These are phyloP conservation scores for Lithophane leautieri DNA, from an alignment of 2,888 invertebrate species.

Conservation along the genomic window DNA sequence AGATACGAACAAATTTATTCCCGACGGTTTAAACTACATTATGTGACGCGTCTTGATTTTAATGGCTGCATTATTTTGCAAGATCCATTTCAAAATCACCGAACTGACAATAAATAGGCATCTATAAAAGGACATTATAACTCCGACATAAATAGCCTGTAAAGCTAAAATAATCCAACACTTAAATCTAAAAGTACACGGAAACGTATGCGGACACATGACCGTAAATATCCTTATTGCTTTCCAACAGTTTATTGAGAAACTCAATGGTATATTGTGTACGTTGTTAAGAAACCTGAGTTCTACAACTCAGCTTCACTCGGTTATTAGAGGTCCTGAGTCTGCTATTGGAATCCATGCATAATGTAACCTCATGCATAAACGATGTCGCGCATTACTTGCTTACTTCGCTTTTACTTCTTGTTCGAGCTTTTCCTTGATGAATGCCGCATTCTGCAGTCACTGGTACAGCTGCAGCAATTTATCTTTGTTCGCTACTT, in stretches of 20 bases:
- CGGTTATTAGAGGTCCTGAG: constrained; percentile 78
- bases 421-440: constrained; percentile 75
- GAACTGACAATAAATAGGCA: constrained; percentile 13
- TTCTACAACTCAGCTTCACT: constrained; percentile 74
- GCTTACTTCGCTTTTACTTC: constrained; percentile 77
- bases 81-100: constrained; percentile 21
- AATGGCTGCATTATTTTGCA: constrained; percentile 35
- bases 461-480: constrained; percentile 69
- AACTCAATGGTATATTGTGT: constrained; percentile 66
- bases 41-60: constrained; percentile 34
- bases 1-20: constrained; percentile 51
- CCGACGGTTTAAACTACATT: constrained; percentile 12
- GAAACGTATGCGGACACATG: constrained; percentile 60
- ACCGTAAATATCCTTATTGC: constrained; percentile 64
- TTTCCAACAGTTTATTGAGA: constrained; percentile 65
- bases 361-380: constrained; percentile 87
- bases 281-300: constrained; percentile 61
- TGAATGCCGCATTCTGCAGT: constrained; percentile 71
- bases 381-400: constrained; percentile 81
- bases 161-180: constrained; percentile 43
- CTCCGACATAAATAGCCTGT: constrained; percentile 12
- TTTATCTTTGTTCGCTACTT: constrained; percentile 68
- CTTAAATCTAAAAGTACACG: constrained; percentile 52
- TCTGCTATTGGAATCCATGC: constrained; percentile 83
- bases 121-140: constrained; percentile 33